Base-by-base conservation (phyloP, 2,113 vertebrate species). In the Nestor notabilis region DNA sequence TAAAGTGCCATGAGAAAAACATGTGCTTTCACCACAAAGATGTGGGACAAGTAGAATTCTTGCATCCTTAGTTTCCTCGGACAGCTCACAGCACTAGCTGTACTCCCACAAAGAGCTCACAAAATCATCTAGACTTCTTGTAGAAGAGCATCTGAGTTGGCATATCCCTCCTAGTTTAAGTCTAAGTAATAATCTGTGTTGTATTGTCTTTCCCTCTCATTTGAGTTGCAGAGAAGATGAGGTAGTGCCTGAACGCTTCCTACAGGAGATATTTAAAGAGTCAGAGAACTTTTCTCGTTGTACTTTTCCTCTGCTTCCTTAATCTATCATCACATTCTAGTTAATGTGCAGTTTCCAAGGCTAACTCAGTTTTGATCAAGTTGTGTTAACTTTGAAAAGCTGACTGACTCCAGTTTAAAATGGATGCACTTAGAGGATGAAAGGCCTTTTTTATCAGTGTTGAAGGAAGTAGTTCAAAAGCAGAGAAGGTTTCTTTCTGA, bases 401-500 rank as follows among this genome's bases (percentile, higher is more conserved):
- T 92, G 89, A 83, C 93, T 95, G 87, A 93, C 93, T 91, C 72
- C 72, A 90, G 89, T 89, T 94, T 61, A 25, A 91, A 97, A 98
- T 93, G 66, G 94, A 91, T 92, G 82, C 68, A 60, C 92, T 97
- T 96, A 86, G 46, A 66, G 93, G 93, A 97, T 97, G 88, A 97
- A 96, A 97, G 65, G 41, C 46, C 92, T 92, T 96, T 93, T 97
- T 97, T 89, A 95, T 95, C 85, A 56, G 49, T 74, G 92, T 91
- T 95, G 94, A 96, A 97, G 87, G 87, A 97, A 95, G 97, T 95
- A 85, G 90, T 96, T 98, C 96, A 95, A 96, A 98, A 95, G 88
- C 53, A 85, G 90, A 58, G 77, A 94, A 87, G 84, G 82, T 81
- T 93, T 97, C 94, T 92, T 97, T 98, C 95, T 83, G 93, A 97